Conservation (phyloP, 2,797 vertebrate species). For the Merluccius polli region DNA sequence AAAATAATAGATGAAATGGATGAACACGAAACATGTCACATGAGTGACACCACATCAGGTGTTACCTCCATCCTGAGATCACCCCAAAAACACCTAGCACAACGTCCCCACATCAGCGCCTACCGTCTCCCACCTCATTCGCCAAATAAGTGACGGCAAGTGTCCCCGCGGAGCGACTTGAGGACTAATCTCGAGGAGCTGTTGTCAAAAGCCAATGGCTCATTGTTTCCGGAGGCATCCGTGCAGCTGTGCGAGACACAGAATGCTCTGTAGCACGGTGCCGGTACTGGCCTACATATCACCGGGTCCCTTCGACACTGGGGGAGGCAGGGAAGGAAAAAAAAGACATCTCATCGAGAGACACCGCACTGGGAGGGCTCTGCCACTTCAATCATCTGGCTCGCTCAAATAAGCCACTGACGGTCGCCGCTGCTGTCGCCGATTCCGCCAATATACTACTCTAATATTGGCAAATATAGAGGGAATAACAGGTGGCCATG, state of each 20-base stretch:
- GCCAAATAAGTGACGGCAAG: constrained; percentile 39
- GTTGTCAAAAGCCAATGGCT: constrained; percentile 60
- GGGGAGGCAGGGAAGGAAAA: constrained; percentile 5
- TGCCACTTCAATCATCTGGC: constrained; percentile 46
- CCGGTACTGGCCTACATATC: constrained; percentile 71
- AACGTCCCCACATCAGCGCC: constrained; percentile 39
- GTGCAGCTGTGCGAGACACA: constrained; percentile 64
- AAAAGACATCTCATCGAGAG: constrained; percentile 45
- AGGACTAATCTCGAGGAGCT: constrained; percentile 59
- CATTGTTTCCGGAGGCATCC: constrained; percentile 61
- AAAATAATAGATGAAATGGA: background rate
- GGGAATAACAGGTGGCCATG: constrained; percentile 1
- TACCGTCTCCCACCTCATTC: constrained; percentile 27
- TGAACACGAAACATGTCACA: background rate
- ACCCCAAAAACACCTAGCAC: constrained; percentile 40
- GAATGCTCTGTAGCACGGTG: constrained; percentile 56
- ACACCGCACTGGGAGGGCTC: constrained; percentile 31
- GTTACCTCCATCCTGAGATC: constrained; percentile 61
- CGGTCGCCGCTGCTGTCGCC: background rate
- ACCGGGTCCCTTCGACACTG: constrained; percentile 49
- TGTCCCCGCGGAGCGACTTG: constrained; percentile 40
- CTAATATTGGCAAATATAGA: background rate
- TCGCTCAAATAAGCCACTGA: constrained; percentile 26
- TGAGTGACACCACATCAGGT: constrained; percentile 33
- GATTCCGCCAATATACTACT: background rate